Conservation (phyloP, 2,113 vertebrate genomes). For the Oenanthe oenanthe region DNA sequence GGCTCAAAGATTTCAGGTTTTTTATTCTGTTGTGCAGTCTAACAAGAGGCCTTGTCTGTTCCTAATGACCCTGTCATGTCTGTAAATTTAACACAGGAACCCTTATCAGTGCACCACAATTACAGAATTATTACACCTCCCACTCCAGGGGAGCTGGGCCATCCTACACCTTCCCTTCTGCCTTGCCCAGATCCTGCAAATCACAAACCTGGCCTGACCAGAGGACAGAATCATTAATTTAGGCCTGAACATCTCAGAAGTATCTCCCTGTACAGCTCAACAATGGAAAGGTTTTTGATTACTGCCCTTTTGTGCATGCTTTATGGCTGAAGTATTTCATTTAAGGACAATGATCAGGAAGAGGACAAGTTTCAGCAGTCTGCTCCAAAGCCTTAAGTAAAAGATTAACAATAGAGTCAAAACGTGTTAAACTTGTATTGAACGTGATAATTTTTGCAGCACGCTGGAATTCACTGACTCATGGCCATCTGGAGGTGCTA, state of each 20-base stretch:
- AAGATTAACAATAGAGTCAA: background rate
- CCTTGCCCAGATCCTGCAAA: background rate
- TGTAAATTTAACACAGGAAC: background rate
- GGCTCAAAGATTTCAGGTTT: background rate
- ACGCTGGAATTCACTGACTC: background rate
- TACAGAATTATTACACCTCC: background rate
- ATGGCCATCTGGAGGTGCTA: background rate
- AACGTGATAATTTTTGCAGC: background rate
- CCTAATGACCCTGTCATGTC: rapidly evolving
- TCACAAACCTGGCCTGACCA: background rate
- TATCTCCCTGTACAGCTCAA: background rate
- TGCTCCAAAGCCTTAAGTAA: background rate
- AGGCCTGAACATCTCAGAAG: background rate
- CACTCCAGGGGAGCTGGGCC: background rate
- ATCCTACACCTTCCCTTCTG: background rate
- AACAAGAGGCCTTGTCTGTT: background rate
- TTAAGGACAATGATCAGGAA: background rate
- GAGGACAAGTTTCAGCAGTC: background rate
- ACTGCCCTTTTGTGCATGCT: background rate
- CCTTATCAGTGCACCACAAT: background rate
- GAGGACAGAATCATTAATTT: background rate
- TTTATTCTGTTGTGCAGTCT: background rate
- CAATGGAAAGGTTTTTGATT: background rate
- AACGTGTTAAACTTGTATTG: background rate
- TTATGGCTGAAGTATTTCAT: background rate